Base-by-base conservation (phyloP, 1,140 invertebrate species). In the Zeugodacus cucurbitae region DNA sequence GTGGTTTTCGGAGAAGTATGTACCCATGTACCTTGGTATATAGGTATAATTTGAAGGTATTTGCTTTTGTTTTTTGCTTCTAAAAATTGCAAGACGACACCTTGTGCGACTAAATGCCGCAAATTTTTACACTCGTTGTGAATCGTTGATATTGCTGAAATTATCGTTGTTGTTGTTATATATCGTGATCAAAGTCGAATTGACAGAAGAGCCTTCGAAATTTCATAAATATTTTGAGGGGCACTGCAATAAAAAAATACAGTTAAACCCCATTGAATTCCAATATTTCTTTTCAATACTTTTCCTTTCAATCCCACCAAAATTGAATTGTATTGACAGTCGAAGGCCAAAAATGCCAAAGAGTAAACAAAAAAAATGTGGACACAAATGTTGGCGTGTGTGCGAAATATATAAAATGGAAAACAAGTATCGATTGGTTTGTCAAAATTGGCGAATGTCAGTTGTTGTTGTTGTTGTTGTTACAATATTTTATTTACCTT, bases 241-340 rank as follows among this genome's bases (percentile, higher is more conserved):
- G 2, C 67, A 29, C 7, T 64, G 17, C 17, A 32, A 34, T 62
- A 62, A 62, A 62, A 62, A 26, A 5, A 26, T 1, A 59, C n/a
- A 59, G 22, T 34, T 37, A 70, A 37, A 20, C 32, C 4, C 67
- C 10, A 70, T 70, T 34, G 67, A 70, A 70, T 70, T 37, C 67
- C 29, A 70, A 70, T 14, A 29, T 26, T 67, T 67, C n/a, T 29
- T 67, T 67, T 67, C 10, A 14, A 5, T 2, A 32, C 64, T 17
- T 67, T 67, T 32, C 32, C 26, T 67, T 67, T 67, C 64, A 34
- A 67, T 67, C 3, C 59, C n/a, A 62, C n/a, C 29, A 32, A 67
- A 32, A 67, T 67, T 67, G 64, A 67, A 67, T 41, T 70, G 67
- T 70, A 70, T 70, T 74, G 67, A 41, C 67, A 74, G 17, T 7